phyloP scores from a whole-genome alignment of 2,797 vertebrate genomes.

The Garrulus glandarius region DNA sequence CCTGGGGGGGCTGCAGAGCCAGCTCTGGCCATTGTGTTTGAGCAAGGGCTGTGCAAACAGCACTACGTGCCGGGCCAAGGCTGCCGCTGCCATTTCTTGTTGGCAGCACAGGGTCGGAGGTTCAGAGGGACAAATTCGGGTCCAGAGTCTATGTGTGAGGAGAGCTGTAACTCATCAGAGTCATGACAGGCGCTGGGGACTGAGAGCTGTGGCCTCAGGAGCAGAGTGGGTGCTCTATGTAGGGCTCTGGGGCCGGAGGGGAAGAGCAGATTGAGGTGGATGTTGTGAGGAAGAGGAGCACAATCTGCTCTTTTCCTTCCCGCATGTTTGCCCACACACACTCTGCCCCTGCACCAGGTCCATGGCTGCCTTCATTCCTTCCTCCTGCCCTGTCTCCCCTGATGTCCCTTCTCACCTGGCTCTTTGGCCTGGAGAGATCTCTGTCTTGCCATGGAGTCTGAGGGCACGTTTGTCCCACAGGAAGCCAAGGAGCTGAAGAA shows the following conservation, averaged over 20 bases:
- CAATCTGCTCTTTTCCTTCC: rapidly evolving
- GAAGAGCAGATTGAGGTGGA: neutral
- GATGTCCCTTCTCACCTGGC: neutral
- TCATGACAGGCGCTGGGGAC: neutral
- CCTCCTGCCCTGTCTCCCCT: neutral
- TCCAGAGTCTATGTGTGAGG: slow-evolving; percentile 48
- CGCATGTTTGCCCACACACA: neutral
- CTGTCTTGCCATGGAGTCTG: rapidly evolving
- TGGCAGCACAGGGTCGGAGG: neutral
- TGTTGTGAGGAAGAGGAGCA: neutral
- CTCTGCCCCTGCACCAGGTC: neutral
- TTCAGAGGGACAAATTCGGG: neutral
- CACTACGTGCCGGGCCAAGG: neutral
- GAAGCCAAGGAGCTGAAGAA: neutral
- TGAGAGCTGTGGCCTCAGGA: neutral
- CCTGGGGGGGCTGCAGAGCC: neutral
- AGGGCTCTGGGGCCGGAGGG: neutral
- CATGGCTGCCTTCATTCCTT: neutral
- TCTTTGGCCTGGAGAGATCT: neutral
- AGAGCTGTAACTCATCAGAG: neutral
- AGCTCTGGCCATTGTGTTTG: slow-evolving; percentile 20
- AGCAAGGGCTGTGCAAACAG: slow-evolving; percentile 54
- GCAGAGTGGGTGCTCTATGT: neutral
- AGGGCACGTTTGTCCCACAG: neutral
- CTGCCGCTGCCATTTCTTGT: neutral